Evolutionary conservation across 2,888 invertebrate species (phyloP), one percentile per base, ranked within the genome.

Genomic region (Zygaena filipendulae): DNA sequence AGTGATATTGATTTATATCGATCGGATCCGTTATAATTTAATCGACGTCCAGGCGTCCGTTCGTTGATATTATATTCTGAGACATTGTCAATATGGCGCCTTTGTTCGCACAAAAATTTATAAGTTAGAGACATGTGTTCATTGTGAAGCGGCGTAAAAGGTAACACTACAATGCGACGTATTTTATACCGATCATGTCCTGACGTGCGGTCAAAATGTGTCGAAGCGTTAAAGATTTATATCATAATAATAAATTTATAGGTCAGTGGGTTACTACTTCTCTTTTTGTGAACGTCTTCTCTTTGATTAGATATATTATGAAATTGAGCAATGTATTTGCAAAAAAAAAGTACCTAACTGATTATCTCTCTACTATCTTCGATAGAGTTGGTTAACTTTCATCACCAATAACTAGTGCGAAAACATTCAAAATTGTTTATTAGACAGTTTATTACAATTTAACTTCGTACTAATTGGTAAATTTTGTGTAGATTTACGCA

Each of bases 181-280:
- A 68, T 68, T 64, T 68, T 66, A 70, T 70, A 59, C 59, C 54
- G 62, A 70, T 75, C 70, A 67, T 70, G 67, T 61, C 51, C 50
- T 64, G 77, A 74, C 71, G 66, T 70, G 77, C 59, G 74, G 74
- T 75, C 74, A 67, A 70, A 67, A 75, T 67, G 75, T 72, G 70
- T 68, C 70, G 72, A 71, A 59, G 70, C 67, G 61, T 67, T 60
- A 49, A 64, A 66, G 71, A 75, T 75, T 75, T 75, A 75, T 75
- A 59, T 58, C 59, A 30, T n/a, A n/a, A n/a, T n/a, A n/a, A n/a
- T n/a, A n/a, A n/a, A 35, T 32, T 38, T 52, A 56, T 49, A 43
- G 44, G 44, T 36, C 39, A 52, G 40, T 49, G 47, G 55, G 50
- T 52, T 49, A 53, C 44, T 40, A n/a, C n/a, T n/a, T n/a, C n/a